phyloP scores from a whole-genome alignment of 92 coral and sea anemone species.

The Zoanthus sociatus region DNA sequence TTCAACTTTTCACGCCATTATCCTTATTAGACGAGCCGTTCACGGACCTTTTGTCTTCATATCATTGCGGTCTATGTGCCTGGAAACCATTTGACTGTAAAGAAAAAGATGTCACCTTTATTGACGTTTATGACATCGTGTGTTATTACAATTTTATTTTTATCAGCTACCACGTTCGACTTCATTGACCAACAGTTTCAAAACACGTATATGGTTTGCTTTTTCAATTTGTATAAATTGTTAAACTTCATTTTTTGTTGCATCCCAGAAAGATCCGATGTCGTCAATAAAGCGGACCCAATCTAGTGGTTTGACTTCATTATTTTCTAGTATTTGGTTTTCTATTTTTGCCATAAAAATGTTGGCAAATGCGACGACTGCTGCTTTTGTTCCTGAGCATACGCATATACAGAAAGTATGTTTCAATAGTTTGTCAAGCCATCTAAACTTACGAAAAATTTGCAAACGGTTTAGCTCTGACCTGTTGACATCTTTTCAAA shows the following conservation, averaged over 20 bases:
- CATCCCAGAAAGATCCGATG: not conserved
- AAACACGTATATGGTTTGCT: not conserved
- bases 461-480: not conserved
- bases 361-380: too few relatives aligned
- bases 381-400: too few relatives aligned
- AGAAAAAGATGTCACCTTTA: not conserved
- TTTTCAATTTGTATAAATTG: too few relatives aligned
- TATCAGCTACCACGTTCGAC: slow-evolving; percentile 20
- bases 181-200: slow-evolving; percentile 3
- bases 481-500: not conserved
- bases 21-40: not conserved
- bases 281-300: too few relatives aligned
- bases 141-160: slow-evolving; percentile 7
- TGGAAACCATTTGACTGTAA: not conserved
- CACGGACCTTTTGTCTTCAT: not conserved
- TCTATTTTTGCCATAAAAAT: too few relatives aligned
- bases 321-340: too few relatives aligned
- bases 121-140: not conserved
- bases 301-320: too few relatives aligned
- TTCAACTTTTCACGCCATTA: not conserved
- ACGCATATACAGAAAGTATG: not conserved
- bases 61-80: not conserved
- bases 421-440: not conserved
- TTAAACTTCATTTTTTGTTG: not conserved
- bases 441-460: slow-evolving; percentile 1